phyloP scores from a whole-genome alignment of 2,113 vertebrate genomes.

The Amazona guildingii region DNA sequence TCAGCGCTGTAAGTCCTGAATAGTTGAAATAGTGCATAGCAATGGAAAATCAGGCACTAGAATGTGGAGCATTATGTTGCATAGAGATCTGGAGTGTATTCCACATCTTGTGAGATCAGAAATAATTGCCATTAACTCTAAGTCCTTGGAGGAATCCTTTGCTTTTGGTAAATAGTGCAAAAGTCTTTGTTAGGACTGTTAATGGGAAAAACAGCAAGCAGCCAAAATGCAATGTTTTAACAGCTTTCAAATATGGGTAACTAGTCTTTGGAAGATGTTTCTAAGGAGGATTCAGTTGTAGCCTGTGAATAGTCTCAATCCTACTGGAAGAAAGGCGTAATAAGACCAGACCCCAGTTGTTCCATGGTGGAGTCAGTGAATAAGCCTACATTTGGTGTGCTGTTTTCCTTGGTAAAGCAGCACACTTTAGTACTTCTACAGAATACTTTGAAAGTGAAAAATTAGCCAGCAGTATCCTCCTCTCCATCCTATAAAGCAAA shows the following conservation, averaged over 20 bases:
- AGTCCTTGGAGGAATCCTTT: background rate
- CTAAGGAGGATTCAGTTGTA: accelerated
- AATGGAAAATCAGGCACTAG: background rate
- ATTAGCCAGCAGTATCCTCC: background rate
- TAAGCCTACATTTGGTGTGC: background rate
- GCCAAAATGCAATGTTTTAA: background rate
- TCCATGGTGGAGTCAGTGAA: background rate
- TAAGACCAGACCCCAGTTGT: background rate
- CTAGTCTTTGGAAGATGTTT: background rate
- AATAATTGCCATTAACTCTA: background rate
- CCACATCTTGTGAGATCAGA: background rate
- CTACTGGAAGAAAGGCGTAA: background rate
- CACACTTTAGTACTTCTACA: background rate
- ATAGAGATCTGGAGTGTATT: background rate
- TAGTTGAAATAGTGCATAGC: background rate
- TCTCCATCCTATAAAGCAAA: background rate
- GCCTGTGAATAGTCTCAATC: background rate
- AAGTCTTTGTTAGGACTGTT: background rate
- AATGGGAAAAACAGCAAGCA: background rate
- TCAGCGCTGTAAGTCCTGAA: background rate
- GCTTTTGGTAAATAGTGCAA: background rate
- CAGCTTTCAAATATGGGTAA: background rate
- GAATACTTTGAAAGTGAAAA: background rate
- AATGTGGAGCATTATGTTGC: background rate
- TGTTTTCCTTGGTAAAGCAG: background rate